Evolutionary conservation across 2,888 invertebrate species (phyloP), one percentile per base, ranked within the genome.

Genomic region (Halocaridina rubra): DNA sequence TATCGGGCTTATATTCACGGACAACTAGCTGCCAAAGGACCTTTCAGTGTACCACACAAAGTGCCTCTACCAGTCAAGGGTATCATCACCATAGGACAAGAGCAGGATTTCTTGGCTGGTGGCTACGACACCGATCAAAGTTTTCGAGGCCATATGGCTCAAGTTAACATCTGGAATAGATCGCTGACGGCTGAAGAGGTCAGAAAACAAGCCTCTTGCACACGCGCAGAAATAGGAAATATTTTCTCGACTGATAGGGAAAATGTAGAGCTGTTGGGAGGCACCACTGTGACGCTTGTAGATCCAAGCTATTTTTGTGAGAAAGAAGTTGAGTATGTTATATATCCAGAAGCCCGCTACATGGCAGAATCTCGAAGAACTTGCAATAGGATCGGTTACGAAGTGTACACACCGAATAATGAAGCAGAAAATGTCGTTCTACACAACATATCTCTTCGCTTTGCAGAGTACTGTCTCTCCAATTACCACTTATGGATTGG

Each of bases 401-500:
- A 80, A 22, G 75, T 80, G 10, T 84, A 80, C 69, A 75, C 79
- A 13, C 84, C 84, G 4, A 5, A 57, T 0, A 19, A 79, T 75
- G 16, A 19, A 22, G 39, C 24, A 7, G 84, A 84, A 13, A 84
- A 84, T 46, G 32, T 33, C 27, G 10, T 22, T 1, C 74, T 84
- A 3, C 84, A 84, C 39, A 61, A 80, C 39, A 67, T 74, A 32
- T 80, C 84, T 3, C 74, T 84, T 13, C 74, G 75, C 19, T 84
- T 84, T 32, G 84, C 84, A 4, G 84, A 84, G 29, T 53, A 75
- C 3, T 84, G 84, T n/a, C 79, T 79, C 33, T 84, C 84, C 39
- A 84, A 84, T 61, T 84, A 80, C 33, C 80, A 84, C 39, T 32
- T 84, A 27, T 84, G 84, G 84, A 79, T 84, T 39, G 84, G 84